These are phyloP conservation scores for Halictus rubicundus DNA, from an alignment of 1,140 invertebrate genomes.

Conservation along the genomic window DNA sequence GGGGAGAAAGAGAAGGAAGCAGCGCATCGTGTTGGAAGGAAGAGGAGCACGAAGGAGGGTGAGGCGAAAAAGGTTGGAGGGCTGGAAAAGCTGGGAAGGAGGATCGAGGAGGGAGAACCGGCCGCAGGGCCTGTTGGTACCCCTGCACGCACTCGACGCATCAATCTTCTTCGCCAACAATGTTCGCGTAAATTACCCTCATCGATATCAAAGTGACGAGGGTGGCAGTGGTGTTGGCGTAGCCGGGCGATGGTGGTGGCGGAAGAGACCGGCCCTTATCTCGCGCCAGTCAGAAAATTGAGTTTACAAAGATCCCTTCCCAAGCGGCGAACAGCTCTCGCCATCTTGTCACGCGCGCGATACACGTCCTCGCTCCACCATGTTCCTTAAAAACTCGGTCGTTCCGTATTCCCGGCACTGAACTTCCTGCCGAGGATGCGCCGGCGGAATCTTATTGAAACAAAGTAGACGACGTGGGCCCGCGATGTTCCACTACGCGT, in stretches of 20 bases:
- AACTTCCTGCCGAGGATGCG: not conserved
- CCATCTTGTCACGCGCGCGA: conserved; percentile 1
- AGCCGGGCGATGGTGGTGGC: conserved; percentile 34
- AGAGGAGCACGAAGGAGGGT: not conserved
- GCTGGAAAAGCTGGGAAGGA: conserved; percentile 32
- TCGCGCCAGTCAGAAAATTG: conserved; percentile 69
- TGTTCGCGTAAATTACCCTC: conserved; percentile 79
- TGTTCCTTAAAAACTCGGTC: not conserved
- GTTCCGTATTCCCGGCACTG: not conserved
- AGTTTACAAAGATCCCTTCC: conserved; percentile 70
- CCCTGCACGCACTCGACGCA: conserved; percentile 74
- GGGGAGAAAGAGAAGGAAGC: not conserved
- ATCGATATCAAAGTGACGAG: conserved; percentile 78
- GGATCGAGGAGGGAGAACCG: conserved; percentile 48
- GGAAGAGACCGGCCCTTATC: conserved; percentile 70
- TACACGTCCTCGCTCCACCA: conserved; percentile 12
- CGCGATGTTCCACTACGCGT: too few relatives aligned
- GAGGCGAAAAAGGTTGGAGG: not conserved
- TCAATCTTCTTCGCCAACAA: conserved; percentile 79
- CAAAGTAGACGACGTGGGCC: too few relatives aligned
- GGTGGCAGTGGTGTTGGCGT: conserved; percentile 42
- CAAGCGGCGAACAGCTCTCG: conserved; percentile 7
- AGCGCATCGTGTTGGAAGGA: not conserved
- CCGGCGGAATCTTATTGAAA: too few relatives aligned
- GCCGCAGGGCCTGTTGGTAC: conserved; percentile 26